Evolutionary conservation across 2,888 invertebrate genomes (phyloP).

Genomic region (Hanleya hanleyi): DNA sequence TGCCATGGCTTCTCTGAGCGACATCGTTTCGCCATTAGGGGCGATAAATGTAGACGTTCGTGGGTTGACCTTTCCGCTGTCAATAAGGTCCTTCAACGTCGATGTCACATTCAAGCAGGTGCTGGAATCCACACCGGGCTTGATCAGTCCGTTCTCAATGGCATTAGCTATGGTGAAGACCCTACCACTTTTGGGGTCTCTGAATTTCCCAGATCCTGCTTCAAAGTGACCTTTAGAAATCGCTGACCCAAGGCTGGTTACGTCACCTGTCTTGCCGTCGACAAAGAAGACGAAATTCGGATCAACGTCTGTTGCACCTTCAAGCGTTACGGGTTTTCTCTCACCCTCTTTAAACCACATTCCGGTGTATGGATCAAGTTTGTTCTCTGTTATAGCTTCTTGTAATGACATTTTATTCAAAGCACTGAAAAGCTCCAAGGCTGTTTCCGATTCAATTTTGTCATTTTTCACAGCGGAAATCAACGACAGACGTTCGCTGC

Average conservation of each 20-base stretch:
- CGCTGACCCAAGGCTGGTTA: conserved; percentile 58
- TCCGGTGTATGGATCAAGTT: conserved; percentile 74
- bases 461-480: conserved; percentile 59
- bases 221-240: conserved; percentile 77
- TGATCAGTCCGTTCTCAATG: conserved; percentile 82
- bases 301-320: conserved; percentile 79
- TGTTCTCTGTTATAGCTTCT: conserved; percentile 67
- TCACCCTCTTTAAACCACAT: conserved; percentile 70
- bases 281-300: conserved; percentile 65
- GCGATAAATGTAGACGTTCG: conserved; percentile 57
- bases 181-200: conserved; percentile 80
- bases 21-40: conserved; percentile 75
- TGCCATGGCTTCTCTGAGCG: conserved; percentile 79
- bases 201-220: conserved; percentile 76
- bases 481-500: conserved; percentile 50
- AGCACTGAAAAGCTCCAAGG: conserved; percentile 57
- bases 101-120: conserved; percentile 59
- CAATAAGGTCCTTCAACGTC: conserved; percentile 61
- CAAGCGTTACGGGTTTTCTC: conserved; percentile 77
- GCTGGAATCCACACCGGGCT: conserved; percentile 56
- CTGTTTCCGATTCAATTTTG: conserved; percentile 54
- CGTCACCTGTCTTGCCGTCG: conserved; percentile 60
- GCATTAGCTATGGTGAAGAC: conserved; percentile 80
- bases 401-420: conserved; percentile 72
- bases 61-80: conserved; percentile 61